Evolutionary conservation across 2,888 invertebrate species (phyloP), one percentile per base, ranked within the genome.

Genomic region (Megalurothrips usitatus): DNA sequence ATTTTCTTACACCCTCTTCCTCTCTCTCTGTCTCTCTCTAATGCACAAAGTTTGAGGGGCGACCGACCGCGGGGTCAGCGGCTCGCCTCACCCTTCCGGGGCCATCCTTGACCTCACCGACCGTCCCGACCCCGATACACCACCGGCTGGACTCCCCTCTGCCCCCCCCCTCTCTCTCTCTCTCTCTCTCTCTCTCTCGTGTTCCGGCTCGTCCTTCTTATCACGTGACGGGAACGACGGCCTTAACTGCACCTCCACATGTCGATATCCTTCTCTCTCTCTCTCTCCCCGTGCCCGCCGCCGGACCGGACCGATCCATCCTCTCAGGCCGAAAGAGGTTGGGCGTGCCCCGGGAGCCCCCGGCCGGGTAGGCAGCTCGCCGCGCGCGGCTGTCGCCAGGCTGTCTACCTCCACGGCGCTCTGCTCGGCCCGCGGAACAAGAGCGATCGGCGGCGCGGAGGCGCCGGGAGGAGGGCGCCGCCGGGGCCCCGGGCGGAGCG

Each of bases 31-130:
- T 52, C 14, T 17, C 34, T 4, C 23, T 75, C 68, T 75, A 75
- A 75, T 75, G 68, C 68, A 75, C 68, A 75, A 75, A 75, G 68
- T 75, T 75, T n/a, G 3, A 23, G 68, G n/a, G 3, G 68, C 34
- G 68, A 6, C 11, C 63, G 63, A n/a, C n/a, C 23, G 23, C 9
- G 23, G 68, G 23, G 12, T n/a, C 26, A 12, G 68, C 26, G 11
- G 68, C 10, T n/a, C n/a, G 34, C 6, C 34, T 43, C 3, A 43
- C 34, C 34, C 6, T 43, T 6, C 34, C 68, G 11, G 19, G 68
- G 12, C n/a, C 68, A 2, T n/a, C 23, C 52, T 52, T 12, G 52
- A 58, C 19, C 58, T 58, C 6, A 58, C 6, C 68, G 0, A 11
- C 68, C 3, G 23, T n/a, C n/a, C 34, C 34, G 34, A 43, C 34